These are phyloP conservation scores for Haliclystus octoradiatus DNA, from an alignment of 30 jellyfish, hydroid and myxozoan species.

Conservation along the genomic window DNA sequence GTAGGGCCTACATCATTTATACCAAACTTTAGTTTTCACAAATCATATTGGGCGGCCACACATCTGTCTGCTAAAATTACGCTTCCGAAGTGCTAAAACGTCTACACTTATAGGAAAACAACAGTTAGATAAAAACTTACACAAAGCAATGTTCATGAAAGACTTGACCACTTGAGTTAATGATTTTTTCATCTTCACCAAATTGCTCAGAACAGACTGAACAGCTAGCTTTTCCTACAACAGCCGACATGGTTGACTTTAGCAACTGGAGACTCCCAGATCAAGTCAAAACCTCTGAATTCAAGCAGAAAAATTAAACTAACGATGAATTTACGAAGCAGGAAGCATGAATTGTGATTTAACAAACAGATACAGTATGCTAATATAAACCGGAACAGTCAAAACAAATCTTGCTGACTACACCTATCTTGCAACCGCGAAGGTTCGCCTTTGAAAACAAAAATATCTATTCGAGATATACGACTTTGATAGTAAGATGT, in stretches of 20 bases:
- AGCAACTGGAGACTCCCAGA: neutral
- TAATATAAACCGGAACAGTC: too few relatives aligned
- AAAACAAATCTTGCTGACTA: too few relatives aligned
- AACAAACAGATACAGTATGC: too few relatives aligned
- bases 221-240: constrained; percentile 50
- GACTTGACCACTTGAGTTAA: constrained; percentile 68
- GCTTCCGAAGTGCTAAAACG: neutral
- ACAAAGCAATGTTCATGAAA: constrained; percentile 85
- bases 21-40: too few relatives aligned
- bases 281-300: neutral
- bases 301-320: too few relatives aligned
- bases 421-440: too few relatives aligned
- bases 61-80: neutral
- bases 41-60: neutral
- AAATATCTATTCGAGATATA: too few relatives aligned
- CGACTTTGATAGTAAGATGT: too few relatives aligned
- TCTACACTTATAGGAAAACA: neutral
- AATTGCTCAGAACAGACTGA: constrained; percentile 59
- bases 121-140: constrained; percentile 34
- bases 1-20: neutral
- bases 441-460: too few relatives aligned
- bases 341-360: too few relatives aligned
- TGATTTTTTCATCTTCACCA: constrained; percentile 76
- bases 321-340: too few relatives aligned
- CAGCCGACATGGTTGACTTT: constrained; percentile 6